Evolutionary conservation across 2,888 invertebrate genomes (phyloP).

Genomic region (Leistus spinibarbis): DNA sequence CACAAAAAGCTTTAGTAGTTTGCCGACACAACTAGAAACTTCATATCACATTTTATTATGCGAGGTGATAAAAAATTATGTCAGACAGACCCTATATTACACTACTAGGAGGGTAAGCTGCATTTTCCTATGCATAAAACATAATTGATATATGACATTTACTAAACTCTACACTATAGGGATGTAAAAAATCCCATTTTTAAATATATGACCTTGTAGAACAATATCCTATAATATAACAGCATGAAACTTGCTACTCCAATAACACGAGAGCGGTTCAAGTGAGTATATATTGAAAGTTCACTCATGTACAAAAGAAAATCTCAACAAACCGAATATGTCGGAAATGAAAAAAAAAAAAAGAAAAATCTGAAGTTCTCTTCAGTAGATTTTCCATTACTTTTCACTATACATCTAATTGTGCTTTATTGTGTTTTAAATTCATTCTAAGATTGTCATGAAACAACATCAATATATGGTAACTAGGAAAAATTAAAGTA

Average conservation of each 20-base stretch:
- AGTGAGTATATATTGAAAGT: too few species aligned
- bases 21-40: neutral
- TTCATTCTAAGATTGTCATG: too few species aligned
- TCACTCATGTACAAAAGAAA: too few species aligned
- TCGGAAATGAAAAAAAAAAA: too few species aligned
- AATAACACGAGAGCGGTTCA: neutral
- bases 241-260: neutral
- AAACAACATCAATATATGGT: too few species aligned
- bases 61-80: neutral
- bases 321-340: too few species aligned
- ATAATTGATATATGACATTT: slow-evolving; percentile 37
- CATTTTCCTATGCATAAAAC: neutral
- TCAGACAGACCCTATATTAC: neutral
- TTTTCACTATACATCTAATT: too few species aligned
- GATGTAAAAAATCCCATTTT: slow-evolving; percentile 40
- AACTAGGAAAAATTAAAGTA: too few species aligned
- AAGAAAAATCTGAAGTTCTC: too few species aligned
- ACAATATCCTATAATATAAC: slow-evolving; percentile 34
- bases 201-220: slow-evolving; percentile 20
- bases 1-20: neutral
- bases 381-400: too few species aligned
- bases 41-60: neutral
- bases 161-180: slow-evolving; percentile 26
- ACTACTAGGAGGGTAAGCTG: neutral
- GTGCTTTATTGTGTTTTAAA: too few species aligned